Conservation (phyloP, 2,888 invertebrate genomes). For the Labia minor region DNA sequence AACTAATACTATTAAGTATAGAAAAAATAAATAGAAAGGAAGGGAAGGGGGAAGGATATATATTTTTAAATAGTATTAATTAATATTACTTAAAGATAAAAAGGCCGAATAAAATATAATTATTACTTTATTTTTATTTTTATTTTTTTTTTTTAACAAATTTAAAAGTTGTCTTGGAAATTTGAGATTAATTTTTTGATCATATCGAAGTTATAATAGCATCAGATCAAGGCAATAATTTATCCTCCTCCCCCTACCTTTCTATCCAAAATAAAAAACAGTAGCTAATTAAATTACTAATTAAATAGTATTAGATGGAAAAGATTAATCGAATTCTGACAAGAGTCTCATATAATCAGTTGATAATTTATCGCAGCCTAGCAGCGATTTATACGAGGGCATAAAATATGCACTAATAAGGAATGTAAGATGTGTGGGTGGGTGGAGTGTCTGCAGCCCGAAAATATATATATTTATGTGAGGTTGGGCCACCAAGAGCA, state of each 20-base stretch:
- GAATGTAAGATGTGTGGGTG: background rate
- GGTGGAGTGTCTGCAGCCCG: conserved; percentile 4
- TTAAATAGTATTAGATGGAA: background rate
- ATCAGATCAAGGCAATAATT: background rate
- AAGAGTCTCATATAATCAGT: conserved; percentile 5
- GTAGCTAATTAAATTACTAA: conserved; percentile 13
- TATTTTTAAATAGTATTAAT: background rate
- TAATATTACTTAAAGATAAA: background rate
- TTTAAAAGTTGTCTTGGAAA: background rate
- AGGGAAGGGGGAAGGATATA: too few relatives aligned
- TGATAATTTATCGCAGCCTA: background rate
- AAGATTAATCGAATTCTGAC: background rate
- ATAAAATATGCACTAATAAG: conserved; percentile 13
- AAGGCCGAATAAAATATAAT: background rate
- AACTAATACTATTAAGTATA: background rate
- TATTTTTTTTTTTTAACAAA: background rate
- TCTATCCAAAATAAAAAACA: background rate
- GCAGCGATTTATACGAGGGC: background rate
- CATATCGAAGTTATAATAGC: background rate
- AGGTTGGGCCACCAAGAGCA: conserved; percentile 1
- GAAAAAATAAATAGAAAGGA: too few relatives aligned
- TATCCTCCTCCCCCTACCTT: background rate
- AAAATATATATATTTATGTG: background rate
- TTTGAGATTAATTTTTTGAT: conserved; percentile 2
- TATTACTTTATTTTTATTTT: too few relatives aligned